phyloP scores from a whole-genome alignment of 2,113 vertebrate species.

The Callipepla californica region DNA sequence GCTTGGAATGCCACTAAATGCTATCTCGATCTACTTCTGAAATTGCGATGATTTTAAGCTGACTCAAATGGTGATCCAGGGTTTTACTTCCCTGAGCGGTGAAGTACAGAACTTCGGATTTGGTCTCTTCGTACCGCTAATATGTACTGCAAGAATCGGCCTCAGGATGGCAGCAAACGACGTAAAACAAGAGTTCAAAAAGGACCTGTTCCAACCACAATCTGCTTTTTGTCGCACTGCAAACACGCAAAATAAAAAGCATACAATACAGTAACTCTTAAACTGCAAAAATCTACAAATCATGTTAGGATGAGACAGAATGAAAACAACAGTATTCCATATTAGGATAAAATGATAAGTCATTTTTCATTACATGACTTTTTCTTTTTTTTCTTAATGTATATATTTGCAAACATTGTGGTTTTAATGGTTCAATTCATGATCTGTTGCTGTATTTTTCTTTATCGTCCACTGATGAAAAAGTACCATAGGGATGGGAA shows the following conservation, averaged over 20 bases:
- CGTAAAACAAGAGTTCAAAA: background rate
- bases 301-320: background rate
- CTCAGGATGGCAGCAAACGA: slow-evolving; percentile 77
- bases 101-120: rapidly evolving
- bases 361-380: background rate
- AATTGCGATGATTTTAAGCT: background rate
- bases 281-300: background rate
- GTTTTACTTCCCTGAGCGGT: background rate
- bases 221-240: background rate
- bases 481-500: background rate
- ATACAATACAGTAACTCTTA: background rate
- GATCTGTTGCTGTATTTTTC: background rate
- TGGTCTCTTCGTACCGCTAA: rapidly evolving
- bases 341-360: background rate
- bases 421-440: background rate
- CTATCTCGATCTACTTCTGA: background rate
- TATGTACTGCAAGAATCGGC: background rate
- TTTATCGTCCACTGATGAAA: background rate
- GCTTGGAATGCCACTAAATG: background rate
- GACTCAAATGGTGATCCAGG: background rate
- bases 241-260: background rate
- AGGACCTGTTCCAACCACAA: background rate
- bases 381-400: background rate
- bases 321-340: background rate
- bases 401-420: background rate